Evolutionary conservation across 1,140 invertebrate genomes (phyloP), one percentile per base, ranked within the genome.

Genomic region (Hypsibius dujardini): DNA sequence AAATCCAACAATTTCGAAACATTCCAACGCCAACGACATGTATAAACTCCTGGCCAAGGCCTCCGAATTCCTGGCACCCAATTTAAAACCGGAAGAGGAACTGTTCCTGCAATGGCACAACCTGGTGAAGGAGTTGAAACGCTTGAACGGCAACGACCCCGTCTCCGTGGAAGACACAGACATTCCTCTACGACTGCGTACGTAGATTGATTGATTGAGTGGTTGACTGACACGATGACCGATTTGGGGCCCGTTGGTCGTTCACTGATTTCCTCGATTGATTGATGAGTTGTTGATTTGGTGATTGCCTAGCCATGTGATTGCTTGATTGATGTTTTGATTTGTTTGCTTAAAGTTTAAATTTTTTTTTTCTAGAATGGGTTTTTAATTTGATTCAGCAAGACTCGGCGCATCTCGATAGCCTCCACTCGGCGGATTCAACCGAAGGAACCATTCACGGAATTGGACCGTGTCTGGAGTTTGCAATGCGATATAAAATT

Each of bases 81-180:
- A 67, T 42, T 42, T 67, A 12, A 7, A 42, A 42, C 62, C 62
- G 12, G 62, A 67, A 67, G 62, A 67, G 45, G 62, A 67, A 42
- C 62, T 67, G 7, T 67, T 67, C 62, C 62, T 67, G 7, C 62
- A 67, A 67, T 67, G 62, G 62, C 62, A 67, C 42, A 67, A 67
- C 42, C 62, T 67, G 7, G 62, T 67, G 7, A 67, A 67, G 62
- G 62, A 67, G 62, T 42, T 67, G 62, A 67, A 67, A 42, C 3
- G 7, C 3, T 42, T 12, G 12, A 67, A 67, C 7, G 62, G 62
- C 7, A n/a, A n/a, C n/a, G 7, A 12, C 7, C 7, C 3, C 7
- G 42, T 67, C 42, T 42, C 62, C 62, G 62, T 67, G 42, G 62
- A 67, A 3, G 62, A 67, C 7, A 67, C 62, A 42, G 62, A 67